Percentiles rank a stretch among this genome's conserved stretches.
Evolutionary conservation across 2,888 invertebrate genomes (phyloP).

Genomic region (Pinctada fucata): DNA sequence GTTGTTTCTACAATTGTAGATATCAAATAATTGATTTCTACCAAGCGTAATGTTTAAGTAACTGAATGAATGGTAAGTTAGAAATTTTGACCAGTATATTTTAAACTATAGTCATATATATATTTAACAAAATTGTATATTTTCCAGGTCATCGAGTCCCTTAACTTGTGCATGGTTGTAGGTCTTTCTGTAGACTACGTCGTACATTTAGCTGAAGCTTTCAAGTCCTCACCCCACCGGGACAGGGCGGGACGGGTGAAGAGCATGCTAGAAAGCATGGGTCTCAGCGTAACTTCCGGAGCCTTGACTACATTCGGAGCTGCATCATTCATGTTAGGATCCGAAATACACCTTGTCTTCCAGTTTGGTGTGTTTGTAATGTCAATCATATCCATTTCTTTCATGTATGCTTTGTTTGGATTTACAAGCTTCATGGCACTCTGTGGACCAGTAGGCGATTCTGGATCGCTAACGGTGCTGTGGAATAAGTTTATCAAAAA

Average conservation of each 20-base stretch:
- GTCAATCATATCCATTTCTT: constrained; percentile 60
- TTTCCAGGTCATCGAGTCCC: constrained; percentile 61
- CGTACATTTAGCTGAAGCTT: constrained; percentile 68
- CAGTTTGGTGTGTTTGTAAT: constrained; percentile 68
- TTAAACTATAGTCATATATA: background rate
- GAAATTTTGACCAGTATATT: background rate
- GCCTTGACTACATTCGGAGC: constrained; percentile 65
- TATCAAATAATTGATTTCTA: too few relatives aligned
- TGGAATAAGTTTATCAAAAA: constrained; percentile 9
- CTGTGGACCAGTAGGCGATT: constrained; percentile 60
- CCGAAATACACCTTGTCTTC: constrained; percentile 61
- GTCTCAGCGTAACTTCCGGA: constrained; percentile 64
- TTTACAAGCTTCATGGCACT: constrained; percentile 61
- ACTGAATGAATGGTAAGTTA: too few relatives aligned
- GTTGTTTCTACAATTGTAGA: too few relatives aligned
- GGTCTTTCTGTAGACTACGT: constrained; percentile 67
- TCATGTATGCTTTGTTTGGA: constrained; percentile 58
- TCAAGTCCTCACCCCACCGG: constrained; percentile 49
- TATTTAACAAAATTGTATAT: background rate
- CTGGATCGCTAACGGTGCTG: constrained; percentile 44
- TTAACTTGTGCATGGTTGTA: constrained; percentile 64
- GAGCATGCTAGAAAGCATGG: constrained; percentile 59
- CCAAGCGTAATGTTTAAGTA: too few relatives aligned
- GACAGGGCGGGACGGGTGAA: constrained; percentile 55
- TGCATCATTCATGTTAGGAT: constrained; percentile 64